These are phyloP conservation scores for Acleris cristana DNA, from an alignment of 2,888 invertebrate species.

Conservation along the genomic window DNA sequence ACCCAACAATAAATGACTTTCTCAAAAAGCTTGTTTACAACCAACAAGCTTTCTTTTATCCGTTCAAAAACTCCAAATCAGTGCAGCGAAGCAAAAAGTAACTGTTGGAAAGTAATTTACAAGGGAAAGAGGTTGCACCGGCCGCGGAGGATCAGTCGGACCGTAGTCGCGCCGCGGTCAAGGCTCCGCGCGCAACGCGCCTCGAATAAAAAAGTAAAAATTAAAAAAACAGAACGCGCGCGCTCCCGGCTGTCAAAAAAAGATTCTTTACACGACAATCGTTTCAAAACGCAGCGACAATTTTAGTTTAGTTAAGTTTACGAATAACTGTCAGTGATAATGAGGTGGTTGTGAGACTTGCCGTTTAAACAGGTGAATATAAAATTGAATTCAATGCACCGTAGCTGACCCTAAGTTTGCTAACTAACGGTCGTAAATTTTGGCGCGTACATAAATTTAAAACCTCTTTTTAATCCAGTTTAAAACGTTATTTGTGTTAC, in stretches of 20 bases:
- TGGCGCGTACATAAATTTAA: conserved; percentile 28
- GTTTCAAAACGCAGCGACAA: not conserved
- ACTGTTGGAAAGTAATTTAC: conserved; percentile 80
- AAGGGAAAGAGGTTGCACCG: conserved; percentile 63
- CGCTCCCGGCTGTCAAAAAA: conserved; percentile 70
- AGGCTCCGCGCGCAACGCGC: conserved; percentile 66
- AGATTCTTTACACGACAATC: conserved; percentile 45
- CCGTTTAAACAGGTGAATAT: conserved; percentile 78
- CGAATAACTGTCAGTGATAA: conserved; percentile 79
- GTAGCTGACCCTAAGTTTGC: conserved; percentile 36
- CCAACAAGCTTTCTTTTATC: conserved; percentile 29
- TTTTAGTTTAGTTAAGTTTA: conserved; percentile 32
- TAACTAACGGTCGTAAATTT: conserved; percentile 37
- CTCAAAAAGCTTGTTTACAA: conserved; percentile 38
- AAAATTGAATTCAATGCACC: conserved; percentile 57
- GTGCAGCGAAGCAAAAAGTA: conserved; percentile 79
- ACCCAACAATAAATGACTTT: conserved; percentile 18
- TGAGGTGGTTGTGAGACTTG: conserved; percentile 77
- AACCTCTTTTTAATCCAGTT: conserved; percentile 17
- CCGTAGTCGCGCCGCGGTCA: conserved; percentile 78
- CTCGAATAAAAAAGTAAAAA: conserved; percentile 53
- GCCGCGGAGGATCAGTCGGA: conserved; percentile 68
- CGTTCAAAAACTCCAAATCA: conserved; percentile 55
- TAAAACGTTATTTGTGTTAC: too few relatives aligned
- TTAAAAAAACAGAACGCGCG: conserved; percentile 67